Evolutionary conservation across 1,140 invertebrate species (phyloP).

Genomic region (Dendrolimus punctatus): DNA sequence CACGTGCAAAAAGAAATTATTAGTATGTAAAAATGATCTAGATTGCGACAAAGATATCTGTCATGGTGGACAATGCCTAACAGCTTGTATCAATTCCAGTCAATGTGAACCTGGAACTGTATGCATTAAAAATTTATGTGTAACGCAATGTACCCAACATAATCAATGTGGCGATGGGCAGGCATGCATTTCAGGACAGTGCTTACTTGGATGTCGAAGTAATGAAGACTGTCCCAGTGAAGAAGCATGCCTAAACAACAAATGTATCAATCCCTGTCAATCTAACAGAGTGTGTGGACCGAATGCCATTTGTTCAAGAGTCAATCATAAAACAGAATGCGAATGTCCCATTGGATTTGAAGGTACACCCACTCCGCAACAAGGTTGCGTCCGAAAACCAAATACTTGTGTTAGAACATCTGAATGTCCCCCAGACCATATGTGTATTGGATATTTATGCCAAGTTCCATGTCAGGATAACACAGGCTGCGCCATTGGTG

Average conservation of each 20-base stretch:
- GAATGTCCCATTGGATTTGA: constrained; percentile 87
- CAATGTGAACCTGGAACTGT: constrained; percentile 88
- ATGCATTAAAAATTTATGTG: constrained; percentile 85
- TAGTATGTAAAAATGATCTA: constrained; percentile 78
- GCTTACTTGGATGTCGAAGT: constrained; percentile 85
- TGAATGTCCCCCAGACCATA: constrained; percentile 81
- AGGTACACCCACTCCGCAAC: constrained; percentile 89
- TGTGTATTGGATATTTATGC: constrained; percentile 83
- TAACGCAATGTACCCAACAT: constrained; percentile 83
- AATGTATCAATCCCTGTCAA: constrained; percentile 88
- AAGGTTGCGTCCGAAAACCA: constrained; percentile 88
- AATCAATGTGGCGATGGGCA: constrained; percentile 84
- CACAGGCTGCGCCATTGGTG: constrained; percentile 83
- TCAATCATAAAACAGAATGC: constrained; percentile 81
- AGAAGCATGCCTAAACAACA: constrained; percentile 87
- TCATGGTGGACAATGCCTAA: constrained; percentile 86
- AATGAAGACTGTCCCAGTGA: constrained; percentile 84
- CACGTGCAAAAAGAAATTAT: constrained; percentile 81
- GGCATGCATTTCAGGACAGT: constrained; percentile 86
- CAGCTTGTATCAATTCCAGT: constrained; percentile 82
- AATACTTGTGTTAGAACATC: constrained; percentile 75
- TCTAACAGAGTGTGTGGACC: constrained; percentile 84
- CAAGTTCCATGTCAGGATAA: constrained; percentile 82
- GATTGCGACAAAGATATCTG: constrained; percentile 87
- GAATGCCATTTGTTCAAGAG: constrained; percentile 85